Evolutionary conservation across 2,888 invertebrate species (phyloP).

Genomic region (Himalopsyche japonica): DNA sequence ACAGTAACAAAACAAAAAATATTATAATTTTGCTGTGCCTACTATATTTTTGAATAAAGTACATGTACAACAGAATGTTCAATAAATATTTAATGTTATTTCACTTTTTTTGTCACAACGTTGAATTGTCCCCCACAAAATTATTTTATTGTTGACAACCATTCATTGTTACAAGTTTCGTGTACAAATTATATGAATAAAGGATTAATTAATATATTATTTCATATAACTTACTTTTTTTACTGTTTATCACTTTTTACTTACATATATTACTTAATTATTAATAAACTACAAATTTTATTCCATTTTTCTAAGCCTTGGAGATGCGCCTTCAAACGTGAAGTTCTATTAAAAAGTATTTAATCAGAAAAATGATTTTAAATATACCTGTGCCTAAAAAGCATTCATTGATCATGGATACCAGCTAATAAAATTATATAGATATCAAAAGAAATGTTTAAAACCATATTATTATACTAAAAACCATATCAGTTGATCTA

Average conservation of each 20-base stretch:
- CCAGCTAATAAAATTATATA: not conserved
- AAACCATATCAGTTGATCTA: not conserved
- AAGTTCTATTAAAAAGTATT: conserved; percentile 9
- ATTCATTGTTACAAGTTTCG: not conserved
- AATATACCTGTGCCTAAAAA: conserved; percentile 28
- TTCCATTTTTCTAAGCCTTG: conserved; percentile 20
- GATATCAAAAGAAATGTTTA: not conserved
- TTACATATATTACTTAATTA: not conserved
- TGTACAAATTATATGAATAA: not conserved
- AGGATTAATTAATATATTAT: not conserved
- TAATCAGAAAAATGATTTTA: conserved; percentile 11
- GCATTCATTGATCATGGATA: conserved; percentile 3
- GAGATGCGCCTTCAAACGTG: conserved; percentile 19
- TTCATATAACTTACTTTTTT: not conserved
- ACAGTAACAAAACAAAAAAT: too few relatives aligned
- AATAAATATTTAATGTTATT: too few relatives aligned
- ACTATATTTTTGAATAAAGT: too few relatives aligned
- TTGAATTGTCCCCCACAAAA: too few relatives aligned
- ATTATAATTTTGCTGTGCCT: too few relatives aligned
- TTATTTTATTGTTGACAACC: too few relatives aligned
- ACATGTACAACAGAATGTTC: too few relatives aligned
- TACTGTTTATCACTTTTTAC: not conserved
- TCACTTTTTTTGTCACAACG: too few relatives aligned
- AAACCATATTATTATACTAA: not conserved
- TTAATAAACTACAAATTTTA: not conserved